Evolutionary conservation across 2,113 vertebrate genomes (phyloP), one percentile per base, ranked within the genome.

Genomic region (Actenoides lindsayi): DNA sequence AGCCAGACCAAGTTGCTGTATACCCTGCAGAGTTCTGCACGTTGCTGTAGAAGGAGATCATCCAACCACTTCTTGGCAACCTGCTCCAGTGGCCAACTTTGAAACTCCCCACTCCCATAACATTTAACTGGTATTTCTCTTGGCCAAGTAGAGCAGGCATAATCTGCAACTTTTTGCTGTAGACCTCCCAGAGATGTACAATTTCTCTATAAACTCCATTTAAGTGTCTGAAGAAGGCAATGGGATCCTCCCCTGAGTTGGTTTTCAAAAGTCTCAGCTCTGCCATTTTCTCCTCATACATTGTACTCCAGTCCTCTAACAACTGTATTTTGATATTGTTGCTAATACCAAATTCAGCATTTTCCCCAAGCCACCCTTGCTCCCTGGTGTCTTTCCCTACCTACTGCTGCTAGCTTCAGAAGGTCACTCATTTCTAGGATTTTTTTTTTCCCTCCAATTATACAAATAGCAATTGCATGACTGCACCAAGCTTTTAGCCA

Each of bases 201-300:
- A 23, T 18, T 37, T 33, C 51, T 63, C 33, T 31, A 5, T 27
- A 20, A 83, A 53, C 25, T 25, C 31, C 6, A 11, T 56, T 27
- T 10, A 41, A 76, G 6, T 35, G 64, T 59, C 0, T 74, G 39
- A 65, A 90, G 19, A 57, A 8, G 6, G 17, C 33, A 81, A 15
- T 8, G 1, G 6, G 17, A 65, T 27, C 14, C 4, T 65, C 4
- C 2, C 4, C 12, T 6, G 46, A 18, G 6, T 27, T 15, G 50
- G 48, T 9, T 46, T 15, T 44, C 50, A 19, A 31, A 4, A 69
- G 3, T 35, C 6, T 1, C 13, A 76, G 30, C 6, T 74, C 12
- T 53, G 56, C 10, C 37, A 57, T 11, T 46, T 57, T 67, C 9
- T 63, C 16, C 11, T 2, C 12, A 28, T 3, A 13, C 5, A 64